phyloP scores from a whole-genome alignment of 2,797 vertebrate genomes.

The Ispidina lecontei region DNA sequence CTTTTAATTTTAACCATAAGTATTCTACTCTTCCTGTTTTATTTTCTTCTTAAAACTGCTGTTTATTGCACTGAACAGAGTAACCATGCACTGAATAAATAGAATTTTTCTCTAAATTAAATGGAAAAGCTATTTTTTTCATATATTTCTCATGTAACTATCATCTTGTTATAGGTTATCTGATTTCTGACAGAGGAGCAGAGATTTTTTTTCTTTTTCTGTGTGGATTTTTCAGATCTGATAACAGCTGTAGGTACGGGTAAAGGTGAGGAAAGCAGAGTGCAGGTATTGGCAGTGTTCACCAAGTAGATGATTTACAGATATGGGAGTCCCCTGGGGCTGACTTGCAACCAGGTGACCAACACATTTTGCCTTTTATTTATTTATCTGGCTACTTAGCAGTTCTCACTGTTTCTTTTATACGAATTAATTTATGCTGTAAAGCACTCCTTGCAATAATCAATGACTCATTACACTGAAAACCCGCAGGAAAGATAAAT shows the following conservation, averaged over 20 bases:
- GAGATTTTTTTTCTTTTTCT: background rate
- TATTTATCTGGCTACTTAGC: conserved; percentile 48
- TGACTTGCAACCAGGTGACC: background rate
- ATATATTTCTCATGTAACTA: background rate
- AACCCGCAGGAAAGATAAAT: conserved; percentile 40
- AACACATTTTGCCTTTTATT: conserved; percentile 9
- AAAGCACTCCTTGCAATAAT: conserved; percentile 29
- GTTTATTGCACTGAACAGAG: background rate
- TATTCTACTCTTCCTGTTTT: background rate
- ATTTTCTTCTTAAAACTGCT: background rate
- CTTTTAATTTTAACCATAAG: background rate
- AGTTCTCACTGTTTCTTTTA: conserved; percentile 10
- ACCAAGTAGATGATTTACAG: conserved; percentile 11
- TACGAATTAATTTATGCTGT: conserved; percentile 35
- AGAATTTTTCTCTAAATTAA: background rate
- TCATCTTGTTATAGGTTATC: background rate
- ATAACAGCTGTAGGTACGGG: background rate
- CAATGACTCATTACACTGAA: conserved; percentile 20
- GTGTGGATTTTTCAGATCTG: background rate
- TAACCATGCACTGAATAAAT: background rate
- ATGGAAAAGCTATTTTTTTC: background rate
- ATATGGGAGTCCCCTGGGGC: background rate
- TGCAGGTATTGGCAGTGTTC: background rate
- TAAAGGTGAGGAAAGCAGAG: background rate
- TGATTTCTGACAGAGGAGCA: background rate